A percentile compares a stretch with the other conserved stretches of the same genome.
These are phyloP conservation scores for Margaritifera margaritifera DNA, from an alignment of 2,888 invertebrate species.

Conservation along the genomic window DNA sequence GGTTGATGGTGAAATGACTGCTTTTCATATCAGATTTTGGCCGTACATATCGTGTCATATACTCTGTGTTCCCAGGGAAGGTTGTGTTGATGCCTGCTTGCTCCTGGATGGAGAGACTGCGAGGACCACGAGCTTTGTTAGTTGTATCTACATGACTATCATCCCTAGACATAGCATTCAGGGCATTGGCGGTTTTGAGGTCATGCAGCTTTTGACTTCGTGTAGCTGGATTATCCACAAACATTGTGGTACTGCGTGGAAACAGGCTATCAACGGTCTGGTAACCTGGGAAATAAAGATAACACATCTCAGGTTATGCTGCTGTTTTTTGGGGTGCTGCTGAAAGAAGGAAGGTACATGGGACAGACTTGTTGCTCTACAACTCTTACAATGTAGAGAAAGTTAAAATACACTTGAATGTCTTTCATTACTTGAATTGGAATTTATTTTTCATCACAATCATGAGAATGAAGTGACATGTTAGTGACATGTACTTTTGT, in stretches of 20 bases:
- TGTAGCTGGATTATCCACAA: slow-evolving; percentile 29
- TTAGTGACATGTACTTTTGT: too few species aligned
- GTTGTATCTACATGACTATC: slow-evolving; percentile 9
- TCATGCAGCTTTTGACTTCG: slow-evolving; percentile 42
- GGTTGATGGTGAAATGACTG: slow-evolving; percentile 68
- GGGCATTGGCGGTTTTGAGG: slow-evolving; percentile 47
- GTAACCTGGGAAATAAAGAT: slow-evolving; percentile 49
- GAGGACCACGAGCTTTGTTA: slow-evolving; percentile 31
- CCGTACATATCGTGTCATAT: slow-evolving; percentile 61
- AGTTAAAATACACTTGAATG: too few species aligned
- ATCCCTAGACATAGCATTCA: slow-evolving; percentile 38
- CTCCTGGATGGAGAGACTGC: slow-evolving; percentile 65
- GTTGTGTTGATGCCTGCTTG: slow-evolving; percentile 71
- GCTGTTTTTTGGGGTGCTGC: background rate
- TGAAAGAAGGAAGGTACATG: background rate
- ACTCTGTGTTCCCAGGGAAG: slow-evolving; percentile 70
- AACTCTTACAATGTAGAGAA: too few species aligned
- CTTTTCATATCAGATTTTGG: slow-evolving; percentile 53
- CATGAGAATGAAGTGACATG: too few species aligned
- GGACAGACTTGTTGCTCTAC: too few species aligned
- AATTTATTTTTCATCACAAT: too few species aligned
- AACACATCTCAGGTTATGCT: background rate
- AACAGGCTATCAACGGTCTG: slow-evolving; percentile 62
- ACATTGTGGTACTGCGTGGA: slow-evolving; percentile 50
- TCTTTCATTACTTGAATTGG: too few species aligned